Base-by-base conservation (phyloP, 1,140 invertebrate genomes). In the Diabrotica undecimpunctata region DNA sequence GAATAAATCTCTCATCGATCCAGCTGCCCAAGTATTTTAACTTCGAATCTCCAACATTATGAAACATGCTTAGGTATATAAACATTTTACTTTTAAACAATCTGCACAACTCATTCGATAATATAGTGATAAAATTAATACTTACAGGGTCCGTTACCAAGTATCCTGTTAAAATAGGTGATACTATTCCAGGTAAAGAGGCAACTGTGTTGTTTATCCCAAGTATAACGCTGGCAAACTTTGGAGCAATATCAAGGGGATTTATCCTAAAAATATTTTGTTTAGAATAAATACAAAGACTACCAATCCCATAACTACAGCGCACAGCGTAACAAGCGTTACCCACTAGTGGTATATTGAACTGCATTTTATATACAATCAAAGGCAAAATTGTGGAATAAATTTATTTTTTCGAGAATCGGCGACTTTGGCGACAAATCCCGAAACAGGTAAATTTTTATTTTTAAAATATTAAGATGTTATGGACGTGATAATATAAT, bases 191-290 rank as follows among this genome's bases (percentile, higher is more conserved):
- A 39, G 94, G 93, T 64, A 97, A 77, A 0, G 93, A 95, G 0
- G 91, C 93, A 70, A 96, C 82, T 0, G 93, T 95, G 78, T 96
- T 96, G 5, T 90, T 90, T 36, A 96, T 83, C 2, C 93, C 94
- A 91, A 95, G 93, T 38, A 95, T 75, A 4, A 92, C 86, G 72
- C 89, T 89, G 0, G 90, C 90, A 77, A 90, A 89, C 73, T 88
- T 88, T 13, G 92, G 92, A 7, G 93, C 93, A 68, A 96, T 88
- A 76, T 96, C 93, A 73, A 95, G 78, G 76, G 93, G 91, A 79
- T 95, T 95, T 7, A 95, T 92, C 76, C 90, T 92, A 76, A 75
- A 83, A 74, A 57, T n/a, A n/a, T n/a, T n/a, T n/a, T n/a, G n/a
- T n/a, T n/a, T n/a, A n/a, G 13, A 50, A 11, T 7, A 50, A 50